Conservation (phyloP, 2,888 invertebrate genomes). For the Macrosoma leucophasiata region DNA sequence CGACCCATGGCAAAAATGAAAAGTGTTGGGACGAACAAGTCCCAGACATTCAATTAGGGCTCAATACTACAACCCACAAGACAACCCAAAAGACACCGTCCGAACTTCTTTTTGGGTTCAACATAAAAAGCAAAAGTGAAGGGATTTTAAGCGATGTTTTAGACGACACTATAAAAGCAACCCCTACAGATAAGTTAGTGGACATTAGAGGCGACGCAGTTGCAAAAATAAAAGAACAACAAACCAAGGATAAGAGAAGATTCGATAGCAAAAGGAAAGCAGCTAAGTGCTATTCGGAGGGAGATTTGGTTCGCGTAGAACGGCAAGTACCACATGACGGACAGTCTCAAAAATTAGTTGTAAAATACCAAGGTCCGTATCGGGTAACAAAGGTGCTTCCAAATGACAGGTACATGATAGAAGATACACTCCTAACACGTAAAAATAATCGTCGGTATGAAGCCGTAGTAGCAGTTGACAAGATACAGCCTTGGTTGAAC, state of each 20-base stretch:
- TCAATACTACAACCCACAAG: conserved; percentile 9
- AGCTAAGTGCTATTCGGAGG: conserved; percentile 9
- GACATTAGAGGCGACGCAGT: conserved; percentile 6
- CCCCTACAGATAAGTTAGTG: not conserved
- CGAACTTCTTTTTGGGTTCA: conserved; percentile 13
- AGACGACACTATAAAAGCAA: conserved; percentile 2
- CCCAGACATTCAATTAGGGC: conserved; percentile 14
- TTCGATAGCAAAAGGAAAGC: conserved; percentile 16
- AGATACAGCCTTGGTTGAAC: conserved; percentile 9
- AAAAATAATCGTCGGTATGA: conserved; percentile 15
- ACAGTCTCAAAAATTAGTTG: conserved; percentile 18
- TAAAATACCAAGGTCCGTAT: conserved; percentile 20
- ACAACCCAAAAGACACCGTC: conserved; percentile 9
- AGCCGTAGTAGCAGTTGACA: conserved; percentile 14
- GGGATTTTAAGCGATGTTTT: conserved; percentile 6
- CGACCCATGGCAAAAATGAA: conserved; percentile 6
- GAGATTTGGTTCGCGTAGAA: conserved; percentile 18
- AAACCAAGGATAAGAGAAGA: conserved; percentile 14
- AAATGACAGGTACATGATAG: conserved; percentile 10
- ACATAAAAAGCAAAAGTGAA: conserved; percentile 1
- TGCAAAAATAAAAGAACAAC: conserved; percentile 8
- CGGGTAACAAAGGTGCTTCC: conserved; percentile 13
- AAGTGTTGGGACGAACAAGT: conserved; percentile 10
- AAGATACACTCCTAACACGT: conserved; percentile 8
- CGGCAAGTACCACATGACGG: conserved; percentile 18